Conservation (phyloP, 2,113 vertebrate genomes). For the Thinocorus orbignyianus region DNA sequence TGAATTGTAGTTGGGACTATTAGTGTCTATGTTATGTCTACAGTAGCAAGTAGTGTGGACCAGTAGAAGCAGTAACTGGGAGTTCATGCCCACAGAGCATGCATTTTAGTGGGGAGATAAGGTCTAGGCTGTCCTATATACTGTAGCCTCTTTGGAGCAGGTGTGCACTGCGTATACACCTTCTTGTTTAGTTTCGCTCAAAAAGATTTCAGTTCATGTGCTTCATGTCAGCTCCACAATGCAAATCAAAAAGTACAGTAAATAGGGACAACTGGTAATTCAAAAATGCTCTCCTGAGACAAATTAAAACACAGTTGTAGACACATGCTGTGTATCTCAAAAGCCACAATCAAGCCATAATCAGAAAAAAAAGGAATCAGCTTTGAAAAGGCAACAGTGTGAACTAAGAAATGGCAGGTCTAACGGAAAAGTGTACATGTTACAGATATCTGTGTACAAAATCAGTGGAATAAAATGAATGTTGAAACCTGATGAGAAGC, state of each 20-base stretch:
- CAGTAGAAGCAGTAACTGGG: neutral
- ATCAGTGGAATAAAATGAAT: neutral
- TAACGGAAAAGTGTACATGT: neutral
- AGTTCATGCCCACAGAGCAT: neutral
- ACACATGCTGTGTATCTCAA: neutral
- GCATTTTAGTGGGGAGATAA: neutral
- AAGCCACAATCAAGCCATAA: neutral
- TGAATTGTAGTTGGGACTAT: neutral
- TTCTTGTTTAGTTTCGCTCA: neutral
- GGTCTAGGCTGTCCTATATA: neutral
- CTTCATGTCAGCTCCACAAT: neutral
- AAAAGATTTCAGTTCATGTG: neutral
- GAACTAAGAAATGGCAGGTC: neutral
- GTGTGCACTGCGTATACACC: fast-evolving
- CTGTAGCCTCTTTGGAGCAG: neutral
- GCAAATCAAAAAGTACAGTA: neutral
- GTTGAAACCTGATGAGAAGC: neutral
- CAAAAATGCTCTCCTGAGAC: neutral
- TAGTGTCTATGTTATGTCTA: neutral
- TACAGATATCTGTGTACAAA: neutral
- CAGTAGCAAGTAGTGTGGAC: neutral
- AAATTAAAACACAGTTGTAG: neutral
- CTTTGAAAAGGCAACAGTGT: neutral
- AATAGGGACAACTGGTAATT: neutral
- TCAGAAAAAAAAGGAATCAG: neutral